These are phyloP conservation scores for Uria aalge DNA, from an alignment of 2,113 vertebrate species.

Conservation along the genomic window DNA sequence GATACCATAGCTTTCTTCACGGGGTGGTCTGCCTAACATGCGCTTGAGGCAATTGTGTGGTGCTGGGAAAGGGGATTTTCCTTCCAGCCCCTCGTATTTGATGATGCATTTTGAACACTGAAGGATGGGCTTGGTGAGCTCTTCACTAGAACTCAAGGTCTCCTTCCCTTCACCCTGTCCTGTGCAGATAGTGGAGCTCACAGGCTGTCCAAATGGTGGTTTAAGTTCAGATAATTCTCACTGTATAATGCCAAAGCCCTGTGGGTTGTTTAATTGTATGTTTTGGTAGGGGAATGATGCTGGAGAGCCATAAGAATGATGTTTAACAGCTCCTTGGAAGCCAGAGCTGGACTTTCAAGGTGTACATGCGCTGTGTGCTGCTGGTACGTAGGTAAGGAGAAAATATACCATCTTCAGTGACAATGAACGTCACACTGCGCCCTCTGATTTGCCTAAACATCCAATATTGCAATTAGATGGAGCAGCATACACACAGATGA, in stretches of 20 bases:
- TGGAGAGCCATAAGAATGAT: neutral
- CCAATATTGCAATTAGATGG: neutral
- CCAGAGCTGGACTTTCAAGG: neutral
- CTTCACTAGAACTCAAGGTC: neutral
- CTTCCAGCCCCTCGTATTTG: neutral
- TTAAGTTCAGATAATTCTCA: neutral
- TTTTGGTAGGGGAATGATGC: neutral
- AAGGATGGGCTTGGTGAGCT: neutral
- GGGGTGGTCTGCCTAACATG: accelerated
- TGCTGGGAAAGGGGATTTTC: neutral
- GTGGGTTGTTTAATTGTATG: neutral
- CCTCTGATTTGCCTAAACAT: constrained; percentile 31
- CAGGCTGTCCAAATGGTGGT: neutral
- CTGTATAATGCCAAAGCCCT: neutral
- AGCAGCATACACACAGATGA: neutral
- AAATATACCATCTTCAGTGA: neutral
- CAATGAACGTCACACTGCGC: neutral
- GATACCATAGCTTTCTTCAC: neutral
- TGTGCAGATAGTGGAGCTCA: neutral
- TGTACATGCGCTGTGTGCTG: accelerated
- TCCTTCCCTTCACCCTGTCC: neutral
- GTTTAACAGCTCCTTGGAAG: neutral
- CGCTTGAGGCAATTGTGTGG: accelerated
- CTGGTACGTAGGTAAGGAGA: neutral
- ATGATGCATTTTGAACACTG: neutral